A percentile compares a stretch with the other conserved stretches of the same genome.
Conservation (phyloP, 1,140 invertebrate species). For the Philaenus spumarius region DNA sequence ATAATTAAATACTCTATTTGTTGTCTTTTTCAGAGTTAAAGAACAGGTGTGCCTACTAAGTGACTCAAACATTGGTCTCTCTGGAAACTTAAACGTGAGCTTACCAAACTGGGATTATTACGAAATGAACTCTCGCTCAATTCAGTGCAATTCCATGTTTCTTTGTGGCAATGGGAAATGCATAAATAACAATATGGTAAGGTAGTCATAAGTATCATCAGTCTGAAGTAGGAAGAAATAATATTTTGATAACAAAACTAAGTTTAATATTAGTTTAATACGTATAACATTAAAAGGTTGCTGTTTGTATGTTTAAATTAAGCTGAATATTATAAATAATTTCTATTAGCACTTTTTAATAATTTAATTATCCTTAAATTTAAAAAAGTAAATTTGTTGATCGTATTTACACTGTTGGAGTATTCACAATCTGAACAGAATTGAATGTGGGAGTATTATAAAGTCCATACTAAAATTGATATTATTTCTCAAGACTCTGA, state of each 20-base stretch:
- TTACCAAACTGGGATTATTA: conserved; percentile 49
- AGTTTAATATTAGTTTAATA: too few relatives aligned
- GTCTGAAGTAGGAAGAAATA: too few relatives aligned
- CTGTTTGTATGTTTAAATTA: too few relatives aligned
- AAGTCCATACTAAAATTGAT: too few relatives aligned
- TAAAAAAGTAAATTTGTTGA: too few relatives aligned
- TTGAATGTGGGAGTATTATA: too few relatives aligned
- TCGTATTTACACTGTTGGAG: too few relatives aligned
- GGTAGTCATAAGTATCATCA: too few relatives aligned
- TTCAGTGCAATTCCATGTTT: conserved; percentile 46
- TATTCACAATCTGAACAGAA: too few relatives aligned
- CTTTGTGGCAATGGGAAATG: conserved; percentile 54
- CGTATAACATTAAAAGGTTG: too few relatives aligned
- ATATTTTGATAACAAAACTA: too few relatives aligned
- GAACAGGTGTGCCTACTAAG: conserved; percentile 50
- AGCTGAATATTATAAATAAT: background rate
- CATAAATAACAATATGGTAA: conserved; percentile 37
- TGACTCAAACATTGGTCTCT: conserved; percentile 49
- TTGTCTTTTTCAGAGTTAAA: conserved; percentile 37
- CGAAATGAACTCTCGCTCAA: conserved; percentile 43
- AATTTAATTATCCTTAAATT: background rate
- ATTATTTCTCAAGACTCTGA: too few relatives aligned
- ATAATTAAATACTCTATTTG: background rate
- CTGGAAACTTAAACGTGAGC: conserved; percentile 44
- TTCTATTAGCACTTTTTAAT: background rate